Conservation (phyloP, 2,113 vertebrate genomes). For the Scolopax mira region DNA sequence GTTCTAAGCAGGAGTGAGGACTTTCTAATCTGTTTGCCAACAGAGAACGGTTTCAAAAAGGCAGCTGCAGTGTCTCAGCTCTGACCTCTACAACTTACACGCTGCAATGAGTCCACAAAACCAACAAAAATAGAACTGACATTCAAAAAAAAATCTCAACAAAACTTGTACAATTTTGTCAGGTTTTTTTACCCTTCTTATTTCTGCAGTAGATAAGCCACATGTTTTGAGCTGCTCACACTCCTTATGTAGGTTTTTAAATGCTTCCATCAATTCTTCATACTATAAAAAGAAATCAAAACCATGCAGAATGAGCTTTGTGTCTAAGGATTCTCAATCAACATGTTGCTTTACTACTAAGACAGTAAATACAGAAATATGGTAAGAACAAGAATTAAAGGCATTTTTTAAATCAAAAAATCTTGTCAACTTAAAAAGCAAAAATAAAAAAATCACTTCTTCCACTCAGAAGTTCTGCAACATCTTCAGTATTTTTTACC, state of each 20-base stretch:
- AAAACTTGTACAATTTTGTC: not conserved
- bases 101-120: not conserved
- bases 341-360: not conserved
- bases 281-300: slow-evolving; percentile 78
- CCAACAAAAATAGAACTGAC: not conserved
- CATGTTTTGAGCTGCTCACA: slow-evolving; percentile 92
- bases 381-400: not conserved
- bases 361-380: not conserved
- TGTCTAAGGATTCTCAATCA: not conserved
- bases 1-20: not conserved
- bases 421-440: not conserved
- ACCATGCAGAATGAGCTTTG: not conserved
- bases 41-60: not conserved
- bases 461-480: not conserved
- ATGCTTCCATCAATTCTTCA: slow-evolving; percentile 93
- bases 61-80: not conserved
- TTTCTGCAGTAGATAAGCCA: slow-evolving; percentile 94
- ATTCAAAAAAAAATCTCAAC: not conserved
- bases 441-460: not conserved
- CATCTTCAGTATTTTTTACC: not conserved
- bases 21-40: slow-evolving; percentile 23
- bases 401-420: not conserved
- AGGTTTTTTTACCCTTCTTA: slow-evolving; percentile 85
- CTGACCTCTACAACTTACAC: not conserved
- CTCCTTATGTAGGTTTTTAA: slow-evolving; percentile 95